Conservation (phyloP, 2,797 vertebrate genomes). For the Tinamus major region DNA sequence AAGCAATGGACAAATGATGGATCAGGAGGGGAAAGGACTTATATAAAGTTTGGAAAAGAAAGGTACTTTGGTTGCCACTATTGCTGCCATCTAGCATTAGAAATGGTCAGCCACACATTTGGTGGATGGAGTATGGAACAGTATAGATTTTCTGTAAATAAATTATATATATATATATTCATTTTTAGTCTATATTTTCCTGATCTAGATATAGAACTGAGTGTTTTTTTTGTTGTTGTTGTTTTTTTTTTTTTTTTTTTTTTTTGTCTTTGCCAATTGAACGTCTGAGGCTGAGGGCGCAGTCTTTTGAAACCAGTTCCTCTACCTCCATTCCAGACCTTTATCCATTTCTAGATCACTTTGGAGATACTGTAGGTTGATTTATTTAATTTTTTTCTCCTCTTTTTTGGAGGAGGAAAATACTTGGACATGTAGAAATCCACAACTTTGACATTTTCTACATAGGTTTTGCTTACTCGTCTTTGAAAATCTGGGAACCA, state of each 20-base stretch:
- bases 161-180: not conserved
- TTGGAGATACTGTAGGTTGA: not conserved
- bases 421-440: not conserved
- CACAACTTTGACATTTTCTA: not conserved
- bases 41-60: not conserved
- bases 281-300: not conserved
- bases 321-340: not conserved
- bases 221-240: too few species aligned
- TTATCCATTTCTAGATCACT: not conserved
- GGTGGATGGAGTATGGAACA: not conserved
- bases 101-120: not conserved
- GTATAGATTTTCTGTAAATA: slow-evolving; percentile 30
- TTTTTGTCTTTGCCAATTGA: not conserved
- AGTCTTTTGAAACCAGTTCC: not conserved
- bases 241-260: not conserved
- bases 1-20: not conserved
- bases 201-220: not conserved
- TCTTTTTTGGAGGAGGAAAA: too few species aligned
- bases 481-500: not conserved
- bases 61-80: slow-evolving; percentile 4
- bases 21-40: not conserved
- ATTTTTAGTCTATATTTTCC: not conserved
- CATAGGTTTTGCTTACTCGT: not conserved
- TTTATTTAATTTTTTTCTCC: too few species aligned
- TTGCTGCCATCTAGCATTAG: not conserved